Base-by-base conservation (phyloP, 2,797 vertebrate species). In the Danionella dracula region DNA sequence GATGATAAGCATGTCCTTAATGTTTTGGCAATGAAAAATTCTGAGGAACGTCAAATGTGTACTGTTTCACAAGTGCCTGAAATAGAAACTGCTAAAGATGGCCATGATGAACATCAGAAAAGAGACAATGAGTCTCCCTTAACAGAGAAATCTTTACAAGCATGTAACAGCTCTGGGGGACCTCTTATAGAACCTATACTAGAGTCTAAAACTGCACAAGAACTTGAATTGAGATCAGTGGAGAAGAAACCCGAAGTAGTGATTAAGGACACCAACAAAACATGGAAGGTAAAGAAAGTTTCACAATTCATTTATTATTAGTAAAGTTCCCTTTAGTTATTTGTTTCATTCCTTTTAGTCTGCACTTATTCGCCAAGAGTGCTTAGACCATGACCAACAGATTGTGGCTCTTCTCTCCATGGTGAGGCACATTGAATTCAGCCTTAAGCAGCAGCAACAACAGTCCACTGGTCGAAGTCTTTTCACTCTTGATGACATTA, bases 371-470 rank as follows among this genome's bases (percentile, higher is more conserved):
- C 92, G 93, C 37, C 92, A 90, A 73, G 84, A 92, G 76, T 98
- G 92, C 53, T 83, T 99, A 77, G 92, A 96, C 72, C 90, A 89
- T 0, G 94, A 97, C 50, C 94, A 98, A 80, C 88, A 83, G 49
- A 81, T 96, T 10, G 74, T 97, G 0, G 92, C 92, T 0, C 89
- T 94, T 65, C 86, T 93, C 6, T 99, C 96, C 68, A 86, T 93
- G 80, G 89, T 99, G 27, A 82, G 94, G 64, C 92, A 94, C 13
- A 80, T 92, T 0, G 94, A 99, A 79, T 92, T 98, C 78, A 86
- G 86, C 29, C 88, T 95, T 49, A 93, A 93, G 27, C 88, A 89
- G 75, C 88, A 89, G 73, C 83, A 88, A 32, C 92, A 92, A 74
- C 91, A 91, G 75, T 88, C 90, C 0, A 72, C 81, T 0, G 90